A percentile compares a stretch with the other conserved stretches of the same genome.
These are phyloP conservation scores for Brenthis daphne DNA, from an alignment of 2,888 invertebrate species.

Conservation along the genomic window DNA sequence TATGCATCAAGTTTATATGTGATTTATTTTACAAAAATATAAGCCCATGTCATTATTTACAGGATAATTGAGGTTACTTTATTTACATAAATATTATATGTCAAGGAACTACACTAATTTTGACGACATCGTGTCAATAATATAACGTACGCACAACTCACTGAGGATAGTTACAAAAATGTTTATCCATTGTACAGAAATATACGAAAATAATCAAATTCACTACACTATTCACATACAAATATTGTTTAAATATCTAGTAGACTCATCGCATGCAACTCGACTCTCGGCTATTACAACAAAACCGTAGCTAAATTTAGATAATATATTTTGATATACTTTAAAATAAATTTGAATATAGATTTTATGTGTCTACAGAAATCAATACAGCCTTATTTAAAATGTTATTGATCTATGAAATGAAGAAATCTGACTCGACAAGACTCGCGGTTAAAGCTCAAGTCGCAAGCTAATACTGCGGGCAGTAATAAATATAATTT, in stretches of 20 bases:
- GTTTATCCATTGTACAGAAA: too few species aligned
- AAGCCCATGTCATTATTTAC: slow-evolving; percentile 37
- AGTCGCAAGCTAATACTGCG: slow-evolving; percentile 1
- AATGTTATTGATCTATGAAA: not conserved
- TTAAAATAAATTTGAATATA: slow-evolving; percentile 5
- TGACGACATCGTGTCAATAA: not conserved
- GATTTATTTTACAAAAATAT: slow-evolving; percentile 37
- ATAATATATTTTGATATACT: too few species aligned
- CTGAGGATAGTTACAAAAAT: not conserved
- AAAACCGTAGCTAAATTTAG: too few species aligned
- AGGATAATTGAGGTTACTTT: slow-evolving; percentile 29
- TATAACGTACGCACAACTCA: not conserved
- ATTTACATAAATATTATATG: slow-evolving; percentile 36
- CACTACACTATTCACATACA: not conserved
- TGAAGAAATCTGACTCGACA: not conserved
- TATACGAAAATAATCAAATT: too few species aligned
- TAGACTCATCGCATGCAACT: too few species aligned
- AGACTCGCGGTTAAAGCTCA: not conserved
- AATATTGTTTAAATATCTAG: not conserved
- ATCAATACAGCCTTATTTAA: too few species aligned
- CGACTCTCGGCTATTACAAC: too few species aligned
- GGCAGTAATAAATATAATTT: not conserved
- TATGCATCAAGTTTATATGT: slow-evolving; percentile 8
- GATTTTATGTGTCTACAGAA: not conserved
- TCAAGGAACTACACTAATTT: slow-evolving; percentile 16